A percentile compares a stretch with the other conserved stretches of the same genome.
phyloP scores from a whole-genome alignment of 2,888 invertebrate genomes.

The Pachymerium ferrugineum region DNA sequence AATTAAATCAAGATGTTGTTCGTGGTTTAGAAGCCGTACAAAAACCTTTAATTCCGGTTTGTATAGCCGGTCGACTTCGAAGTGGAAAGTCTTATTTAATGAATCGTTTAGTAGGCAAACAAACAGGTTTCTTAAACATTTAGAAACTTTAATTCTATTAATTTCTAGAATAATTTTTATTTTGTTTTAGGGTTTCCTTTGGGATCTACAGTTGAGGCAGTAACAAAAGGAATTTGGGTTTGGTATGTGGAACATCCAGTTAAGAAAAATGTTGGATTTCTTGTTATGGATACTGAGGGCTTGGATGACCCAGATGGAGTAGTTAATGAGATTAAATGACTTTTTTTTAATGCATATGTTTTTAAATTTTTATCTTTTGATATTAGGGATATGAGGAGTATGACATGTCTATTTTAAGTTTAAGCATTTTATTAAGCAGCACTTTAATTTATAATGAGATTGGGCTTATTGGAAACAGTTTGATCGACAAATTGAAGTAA shows the following conservation, averaged over 20 bases:
- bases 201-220: conserved; percentile 34
- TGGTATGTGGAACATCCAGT: conserved; percentile 16
- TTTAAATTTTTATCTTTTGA: too few relatives aligned
- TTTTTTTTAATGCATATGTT: too few relatives aligned
- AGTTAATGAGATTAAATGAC: too few relatives aligned
- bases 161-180: too few relatives aligned
- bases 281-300: conserved; percentile 15
- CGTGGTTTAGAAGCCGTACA: not conserved
- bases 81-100: not conserved
- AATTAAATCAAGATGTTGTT: not conserved
- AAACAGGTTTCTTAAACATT: not conserved
- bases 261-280: not conserved
- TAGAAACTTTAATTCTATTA: too few relatives aligned
- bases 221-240: conserved; percentile 20
- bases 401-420: not conserved
- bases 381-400: not conserved
- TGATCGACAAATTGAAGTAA: not conserved
- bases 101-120: not conserved
- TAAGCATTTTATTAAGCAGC: not conserved
- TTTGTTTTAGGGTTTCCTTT: not conserved
- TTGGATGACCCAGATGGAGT: not conserved
- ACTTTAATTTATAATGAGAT: not conserved
- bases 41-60: not conserved
- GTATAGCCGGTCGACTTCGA: not conserved
- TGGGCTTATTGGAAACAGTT: not conserved